Conservation (phyloP, 2,797 vertebrate species). For the Chanos chanos region DNA sequence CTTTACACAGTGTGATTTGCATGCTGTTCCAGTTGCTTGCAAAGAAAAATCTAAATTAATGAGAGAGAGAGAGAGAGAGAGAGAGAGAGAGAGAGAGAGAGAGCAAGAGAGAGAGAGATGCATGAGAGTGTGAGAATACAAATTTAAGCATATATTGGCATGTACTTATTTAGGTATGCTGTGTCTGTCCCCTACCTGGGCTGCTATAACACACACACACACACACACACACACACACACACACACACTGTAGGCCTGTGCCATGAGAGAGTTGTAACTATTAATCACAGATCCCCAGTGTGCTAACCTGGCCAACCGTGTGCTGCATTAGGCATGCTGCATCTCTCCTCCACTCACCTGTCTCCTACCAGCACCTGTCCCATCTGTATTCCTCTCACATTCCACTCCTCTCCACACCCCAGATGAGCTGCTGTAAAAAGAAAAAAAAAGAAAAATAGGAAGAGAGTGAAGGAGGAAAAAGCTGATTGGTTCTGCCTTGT, state of each 20-base stretch:
- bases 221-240: constrained; percentile 13
- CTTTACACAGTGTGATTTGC: neutral
- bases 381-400: constrained; percentile 63
- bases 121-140: no score
- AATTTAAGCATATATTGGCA: no score
- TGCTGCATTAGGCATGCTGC: constrained; percentile 59
- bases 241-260: constrained; percentile 12
- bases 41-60: no score
- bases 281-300: constrained; percentile 55
- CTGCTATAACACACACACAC: neutral
- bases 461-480: constrained; percentile 18
- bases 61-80: no score
- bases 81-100: no score
- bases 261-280: constrained; percentile 47
- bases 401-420: constrained; percentile 35
- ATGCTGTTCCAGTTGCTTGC: no score
- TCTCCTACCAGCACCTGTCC: constrained; percentile 57
- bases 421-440: constrained; percentile 41
- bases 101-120: no score
- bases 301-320: constrained; percentile 51
- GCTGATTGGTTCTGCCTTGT: constrained; percentile 48
- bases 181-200: no score
- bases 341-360: constrained; percentile 58
- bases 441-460: constrained; percentile 9
- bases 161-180: no score